phyloP scores from a whole-genome alignment of 2,797 vertebrate genomes.

The Anas capensis region DNA sequence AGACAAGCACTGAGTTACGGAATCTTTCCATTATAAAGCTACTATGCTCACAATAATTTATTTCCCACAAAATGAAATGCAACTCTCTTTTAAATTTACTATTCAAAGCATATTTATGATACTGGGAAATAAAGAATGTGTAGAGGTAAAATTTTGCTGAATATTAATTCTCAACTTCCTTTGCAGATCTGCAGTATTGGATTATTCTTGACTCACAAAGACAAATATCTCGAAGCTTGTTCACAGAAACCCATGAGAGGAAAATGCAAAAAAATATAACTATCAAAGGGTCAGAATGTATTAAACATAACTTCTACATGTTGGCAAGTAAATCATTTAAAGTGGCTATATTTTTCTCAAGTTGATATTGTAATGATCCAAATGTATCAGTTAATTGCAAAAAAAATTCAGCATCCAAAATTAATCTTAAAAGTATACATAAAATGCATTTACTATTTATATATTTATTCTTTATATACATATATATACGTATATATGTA shows the following conservation, averaged over 20 bases:
- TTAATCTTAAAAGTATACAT: not conserved
- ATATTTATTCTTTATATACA: not conserved
- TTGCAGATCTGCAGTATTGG: constrained; percentile 83
- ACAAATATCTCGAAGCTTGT: constrained; percentile 87
- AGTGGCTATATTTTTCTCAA: constrained; percentile 36
- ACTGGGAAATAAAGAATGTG: not conserved
- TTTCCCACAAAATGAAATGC: not conserved
- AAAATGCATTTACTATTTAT: not conserved
- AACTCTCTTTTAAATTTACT: not conserved
- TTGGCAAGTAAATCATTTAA: constrained; percentile 92
- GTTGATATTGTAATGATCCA: not conserved
- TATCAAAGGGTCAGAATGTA: constrained; percentile 78
- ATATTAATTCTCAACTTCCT: not conserved
- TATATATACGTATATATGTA: not conserved
- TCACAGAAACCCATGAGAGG: constrained; percentile 82
- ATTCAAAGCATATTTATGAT: not conserved
- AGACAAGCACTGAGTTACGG: not conserved
- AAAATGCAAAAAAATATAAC: constrained; percentile 80
- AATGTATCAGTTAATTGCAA: not conserved
- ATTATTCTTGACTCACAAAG: constrained; percentile 89
- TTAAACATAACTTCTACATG: constrained; percentile 89
- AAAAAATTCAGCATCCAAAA: not conserved
- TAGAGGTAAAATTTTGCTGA: not conserved
- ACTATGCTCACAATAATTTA: accelerated
- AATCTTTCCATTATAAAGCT: not conserved